Evolutionary conservation across 2,113 vertebrate species (phyloP).

Genomic region (Antechinus stuartii): DNA sequence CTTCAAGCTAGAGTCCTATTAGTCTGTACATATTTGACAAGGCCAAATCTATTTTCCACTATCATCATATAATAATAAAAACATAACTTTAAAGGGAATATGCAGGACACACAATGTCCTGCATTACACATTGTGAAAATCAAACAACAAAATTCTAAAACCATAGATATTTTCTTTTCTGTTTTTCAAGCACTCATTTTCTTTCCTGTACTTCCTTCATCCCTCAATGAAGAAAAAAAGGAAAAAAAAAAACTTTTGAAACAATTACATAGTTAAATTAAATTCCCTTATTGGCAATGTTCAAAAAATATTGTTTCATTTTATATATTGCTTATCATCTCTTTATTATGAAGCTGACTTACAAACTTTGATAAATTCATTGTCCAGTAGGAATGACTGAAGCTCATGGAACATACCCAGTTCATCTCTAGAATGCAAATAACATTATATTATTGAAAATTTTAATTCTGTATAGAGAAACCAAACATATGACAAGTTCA

Average conservation of each 20-base stretch:
- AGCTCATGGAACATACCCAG: not conserved
- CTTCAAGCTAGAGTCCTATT: not conserved
- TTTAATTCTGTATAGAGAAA: not conserved
- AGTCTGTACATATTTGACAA: accelerated
- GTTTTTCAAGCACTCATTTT: not conserved
- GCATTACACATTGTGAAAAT: not conserved
- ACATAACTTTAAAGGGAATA: not conserved
- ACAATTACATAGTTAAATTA: not conserved
- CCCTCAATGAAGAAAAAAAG: not conserved
- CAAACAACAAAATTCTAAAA: not conserved
- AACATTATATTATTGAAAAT: not conserved
- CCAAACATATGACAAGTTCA: not conserved
- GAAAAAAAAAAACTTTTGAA: not conserved
- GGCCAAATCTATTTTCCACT: not conserved
- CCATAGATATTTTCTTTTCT: accelerated
- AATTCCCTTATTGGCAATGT: not conserved
- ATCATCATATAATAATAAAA: not conserved
- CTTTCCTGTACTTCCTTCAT: not conserved
- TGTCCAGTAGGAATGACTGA: not conserved
- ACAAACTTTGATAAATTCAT: not conserved
- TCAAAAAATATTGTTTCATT: not conserved
- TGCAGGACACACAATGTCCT: not conserved
- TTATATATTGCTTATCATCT: not conserved
- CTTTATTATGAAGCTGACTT: not conserved
- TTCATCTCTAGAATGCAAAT: not conserved